These are phyloP conservation scores for Plemyria rubiginata DNA, from an alignment of 2,888 invertebrate genomes.

Conservation along the genomic window DNA sequence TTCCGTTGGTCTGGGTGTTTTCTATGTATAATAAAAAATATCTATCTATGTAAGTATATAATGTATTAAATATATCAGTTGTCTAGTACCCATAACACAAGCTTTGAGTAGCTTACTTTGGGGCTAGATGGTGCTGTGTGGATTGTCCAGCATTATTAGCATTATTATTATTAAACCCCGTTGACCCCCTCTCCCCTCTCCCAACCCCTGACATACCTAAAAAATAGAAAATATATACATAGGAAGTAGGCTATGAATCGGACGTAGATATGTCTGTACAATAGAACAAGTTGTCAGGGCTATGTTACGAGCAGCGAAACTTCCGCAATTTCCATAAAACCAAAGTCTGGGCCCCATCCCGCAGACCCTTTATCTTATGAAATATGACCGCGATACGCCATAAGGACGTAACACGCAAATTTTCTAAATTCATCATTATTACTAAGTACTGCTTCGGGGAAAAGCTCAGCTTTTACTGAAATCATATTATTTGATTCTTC, in stretches of 20 bases:
- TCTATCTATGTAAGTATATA: too few species aligned
- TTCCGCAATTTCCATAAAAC: slow-evolving; percentile 20
- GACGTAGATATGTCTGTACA: neutral
- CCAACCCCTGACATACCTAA: too few species aligned
- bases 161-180: too few species aligned
- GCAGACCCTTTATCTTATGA: neutral
- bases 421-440: slow-evolving; percentile 1
- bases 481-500: slow-evolving; percentile 7
- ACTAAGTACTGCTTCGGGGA: slow-evolving; percentile 7
- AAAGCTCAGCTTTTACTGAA: slow-evolving; percentile 6
- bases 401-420: slow-evolving; percentile 7
- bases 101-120: too few species aligned
- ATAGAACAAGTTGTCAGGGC: slow-evolving; percentile 15
- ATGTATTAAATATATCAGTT: too few species aligned
- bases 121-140: too few species aligned
- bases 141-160: too few species aligned
- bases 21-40: too few species aligned
- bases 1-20: too few species aligned
- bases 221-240: too few species aligned
- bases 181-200: too few species aligned
- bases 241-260: neutral
- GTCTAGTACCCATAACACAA: too few species aligned
- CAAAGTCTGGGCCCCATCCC: slow-evolving; percentile 12
- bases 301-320: slow-evolving; percentile 19
- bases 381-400: slow-evolving; percentile 13